Conservation (phyloP, 1,140 invertebrate genomes). For the Drosophila nigromelanica region DNA sequence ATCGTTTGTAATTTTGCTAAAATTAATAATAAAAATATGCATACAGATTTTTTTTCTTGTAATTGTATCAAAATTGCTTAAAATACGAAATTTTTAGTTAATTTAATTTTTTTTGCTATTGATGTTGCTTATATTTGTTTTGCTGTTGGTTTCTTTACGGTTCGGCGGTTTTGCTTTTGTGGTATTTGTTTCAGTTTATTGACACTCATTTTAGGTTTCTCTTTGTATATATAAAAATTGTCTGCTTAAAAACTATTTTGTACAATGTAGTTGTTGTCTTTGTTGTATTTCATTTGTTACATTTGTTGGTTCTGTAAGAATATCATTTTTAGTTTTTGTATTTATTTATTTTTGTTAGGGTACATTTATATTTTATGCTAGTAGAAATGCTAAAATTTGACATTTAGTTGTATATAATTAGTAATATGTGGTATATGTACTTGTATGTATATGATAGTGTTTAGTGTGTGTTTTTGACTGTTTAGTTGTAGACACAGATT, state of each 20-base stretch:
- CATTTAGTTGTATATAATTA: slow-evolving; percentile 60
- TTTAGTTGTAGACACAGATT: slow-evolving; percentile 55
- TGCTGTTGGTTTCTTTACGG: slow-evolving; percentile 21
- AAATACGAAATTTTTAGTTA: slow-evolving; percentile 25
- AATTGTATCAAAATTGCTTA: slow-evolving; percentile 72
- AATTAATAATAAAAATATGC: slow-evolving; percentile 72
- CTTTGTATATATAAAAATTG: slow-evolving; percentile 68
- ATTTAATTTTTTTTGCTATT: slow-evolving; percentile 13
- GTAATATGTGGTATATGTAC: slow-evolving; percentile 46
- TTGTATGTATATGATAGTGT: slow-evolving; percentile 51
- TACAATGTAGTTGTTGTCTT: slow-evolving; percentile 80
- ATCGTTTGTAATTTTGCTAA: slow-evolving; percentile 69
- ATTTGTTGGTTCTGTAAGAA: slow-evolving; percentile 58
- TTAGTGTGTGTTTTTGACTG: slow-evolving; percentile 23
- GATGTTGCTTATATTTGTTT: slow-evolving; percentile 23
- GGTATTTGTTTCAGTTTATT: slow-evolving; percentile 50
- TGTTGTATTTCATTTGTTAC: slow-evolving; percentile 62
- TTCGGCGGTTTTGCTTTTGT: slow-evolving; percentile 62
- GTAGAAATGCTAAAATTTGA: slow-evolving; percentile 77
- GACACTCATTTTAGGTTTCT: slow-evolving; percentile 39
- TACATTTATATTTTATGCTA: slow-evolving; percentile 49
- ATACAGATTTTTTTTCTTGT: slow-evolving; percentile 29
- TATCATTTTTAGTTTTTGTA: slow-evolving; percentile 22
- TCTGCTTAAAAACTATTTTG: slow-evolving; percentile 75
- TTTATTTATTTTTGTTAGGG: slow-evolving; percentile 17